These are phyloP conservation scores for Dasyornis broadbenti DNA, from an alignment of 2,113 vertebrate species.

Conservation along the genomic window DNA sequence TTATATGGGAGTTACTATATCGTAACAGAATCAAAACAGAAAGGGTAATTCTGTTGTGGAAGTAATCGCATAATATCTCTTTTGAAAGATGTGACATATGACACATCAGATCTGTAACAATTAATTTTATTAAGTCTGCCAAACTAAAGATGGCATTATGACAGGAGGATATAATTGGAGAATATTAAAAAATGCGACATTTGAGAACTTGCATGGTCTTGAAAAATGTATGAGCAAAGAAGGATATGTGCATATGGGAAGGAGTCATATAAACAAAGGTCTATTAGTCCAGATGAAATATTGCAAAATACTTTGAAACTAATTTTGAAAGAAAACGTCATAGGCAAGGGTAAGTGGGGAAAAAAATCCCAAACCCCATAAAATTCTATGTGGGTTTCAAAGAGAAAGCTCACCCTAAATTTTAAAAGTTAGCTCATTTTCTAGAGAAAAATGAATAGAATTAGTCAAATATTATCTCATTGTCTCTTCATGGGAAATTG, in stretches of 20 bases:
- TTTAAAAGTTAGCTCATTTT: background rate
- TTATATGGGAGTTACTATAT: background rate
- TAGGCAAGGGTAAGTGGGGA: background rate
- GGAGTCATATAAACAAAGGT: background rate
- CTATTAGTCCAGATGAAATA: background rate
- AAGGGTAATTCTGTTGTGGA: rapidly evolving
- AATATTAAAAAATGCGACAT: background rate
- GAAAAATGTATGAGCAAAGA: background rate
- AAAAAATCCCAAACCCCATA: rapidly evolving
- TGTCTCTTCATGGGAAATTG: background rate
- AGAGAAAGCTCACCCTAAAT: background rate
- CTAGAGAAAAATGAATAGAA: background rate
- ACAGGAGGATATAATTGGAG: background rate
- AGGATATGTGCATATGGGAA: background rate
- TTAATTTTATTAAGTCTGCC: background rate
- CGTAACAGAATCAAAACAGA: background rate
- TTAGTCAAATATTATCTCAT: background rate
- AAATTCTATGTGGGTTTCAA: background rate
- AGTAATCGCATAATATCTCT: background rate
- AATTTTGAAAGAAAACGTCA: background rate
- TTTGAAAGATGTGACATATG: background rate
- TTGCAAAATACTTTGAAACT: background rate
- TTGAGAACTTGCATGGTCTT: background rate
- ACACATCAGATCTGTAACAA: background rate
- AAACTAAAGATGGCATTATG: background rate